phyloP scores from a whole-genome alignment of 1,140 invertebrate genomes.

The Acyrthosiphon pisum region DNA sequence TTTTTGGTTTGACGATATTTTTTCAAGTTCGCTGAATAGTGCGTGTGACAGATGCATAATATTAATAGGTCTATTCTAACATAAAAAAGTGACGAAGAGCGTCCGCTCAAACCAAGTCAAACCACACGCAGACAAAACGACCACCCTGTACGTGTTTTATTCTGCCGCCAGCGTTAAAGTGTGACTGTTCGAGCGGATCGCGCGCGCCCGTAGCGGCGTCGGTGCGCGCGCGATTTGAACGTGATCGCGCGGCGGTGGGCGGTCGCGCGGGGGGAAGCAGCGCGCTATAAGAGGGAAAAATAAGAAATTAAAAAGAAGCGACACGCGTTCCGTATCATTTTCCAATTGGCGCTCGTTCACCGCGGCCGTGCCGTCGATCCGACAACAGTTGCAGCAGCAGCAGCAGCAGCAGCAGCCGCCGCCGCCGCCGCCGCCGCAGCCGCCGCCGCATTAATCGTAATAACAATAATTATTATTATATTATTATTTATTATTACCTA shows the following conservation, averaged over 20 bases:
- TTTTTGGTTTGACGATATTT: not conserved
- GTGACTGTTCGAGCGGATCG: not conserved
- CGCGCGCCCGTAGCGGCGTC: not conserved
- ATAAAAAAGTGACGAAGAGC: not conserved
- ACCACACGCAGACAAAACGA: not conserved
- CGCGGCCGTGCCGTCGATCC: not conserved
- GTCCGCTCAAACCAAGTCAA: too few relatives aligned
- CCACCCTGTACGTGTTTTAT: not conserved
- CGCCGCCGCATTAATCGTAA: not conserved
- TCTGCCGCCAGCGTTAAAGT: not conserved
- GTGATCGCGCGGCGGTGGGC: not conserved
- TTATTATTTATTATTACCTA: not conserved
- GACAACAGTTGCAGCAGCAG: not conserved
- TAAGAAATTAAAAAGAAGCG: conserved; percentile 27
- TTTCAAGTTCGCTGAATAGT: not conserved
- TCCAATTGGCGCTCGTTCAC: conserved; percentile 42
- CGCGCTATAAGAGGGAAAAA: conserved; percentile 5
- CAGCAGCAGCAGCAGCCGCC: not conserved
- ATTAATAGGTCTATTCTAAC: too few relatives aligned
- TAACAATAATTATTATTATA: not conserved
- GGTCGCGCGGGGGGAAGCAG: not conserved
- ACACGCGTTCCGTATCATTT: conserved; percentile 39
- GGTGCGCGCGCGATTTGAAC: not conserved
- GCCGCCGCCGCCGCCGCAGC: not conserved
- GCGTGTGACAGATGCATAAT: too few relatives aligned